Base-by-base conservation (phyloP, 2,888 invertebrate species). In the Netelia virgata region DNA sequence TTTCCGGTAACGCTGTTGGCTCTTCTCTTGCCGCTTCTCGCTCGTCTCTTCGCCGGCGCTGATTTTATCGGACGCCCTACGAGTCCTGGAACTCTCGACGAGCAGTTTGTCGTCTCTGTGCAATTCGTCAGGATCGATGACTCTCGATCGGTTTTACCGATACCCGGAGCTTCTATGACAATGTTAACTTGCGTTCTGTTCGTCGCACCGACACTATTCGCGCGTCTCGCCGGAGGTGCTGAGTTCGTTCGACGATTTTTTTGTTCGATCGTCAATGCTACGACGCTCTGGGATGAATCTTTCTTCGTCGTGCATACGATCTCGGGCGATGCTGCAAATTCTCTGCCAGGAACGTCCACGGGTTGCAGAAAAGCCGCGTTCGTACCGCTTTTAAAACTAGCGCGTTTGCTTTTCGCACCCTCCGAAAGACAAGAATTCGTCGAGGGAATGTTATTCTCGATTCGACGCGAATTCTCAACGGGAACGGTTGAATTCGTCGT, bases 341-440 rank as follows among this genome's bases (percentile, higher is more conserved):
- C 36, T 11, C 18, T 73, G 10, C 16, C 11, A 1, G 63, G 8
- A 47, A 87, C 88, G 11, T 86, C 82, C 11, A 91, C 86, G 0
- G 91, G 90, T 5, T 86, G 87, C 6, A 87, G 79, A 64, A 93
- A 93, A 3, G 92, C 93, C 28, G 89, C 87, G 85, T 92, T 93
- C 0, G 84, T 84, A 0, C 91, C 87, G 57, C 89, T 92, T 9
- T 89, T 91, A 82, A 92, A 93, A 36, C 88, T 89, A 1, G 92
- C 92, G 1, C 93, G 90, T 75, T 91, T 3, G 91, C 91, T 81
- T 75, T 55, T 85, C 18, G 87, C 86, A 55, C 55, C 75, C 0
- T 83, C 83, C 11, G 0, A 11, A 10, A 6, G 3, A 85, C 83
- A 20, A 86, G 80, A 63, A 3, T 5, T 88, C 86, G 16, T 87